Evolutionary conservation across 2,888 invertebrate species (phyloP).

Genomic region (Magallana nippona): DNA sequence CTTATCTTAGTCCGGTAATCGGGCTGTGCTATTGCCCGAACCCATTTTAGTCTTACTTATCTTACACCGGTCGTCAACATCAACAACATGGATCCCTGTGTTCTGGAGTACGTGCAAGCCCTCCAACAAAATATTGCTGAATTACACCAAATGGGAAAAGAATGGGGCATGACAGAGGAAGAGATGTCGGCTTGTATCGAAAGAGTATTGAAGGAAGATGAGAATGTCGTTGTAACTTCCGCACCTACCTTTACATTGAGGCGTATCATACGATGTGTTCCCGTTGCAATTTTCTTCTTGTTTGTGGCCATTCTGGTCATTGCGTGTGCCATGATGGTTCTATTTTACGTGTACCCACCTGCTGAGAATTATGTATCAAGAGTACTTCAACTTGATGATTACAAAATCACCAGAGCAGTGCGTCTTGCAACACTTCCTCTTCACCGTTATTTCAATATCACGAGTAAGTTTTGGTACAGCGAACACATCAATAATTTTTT

Average conservation of each 20-base stretch:
- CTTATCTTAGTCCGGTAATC: no score
- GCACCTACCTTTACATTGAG: constrained; percentile 43
- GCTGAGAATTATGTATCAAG: constrained; percentile 49
- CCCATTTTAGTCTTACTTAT: no score
- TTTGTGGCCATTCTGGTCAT: constrained; percentile 44
- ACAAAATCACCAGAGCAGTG: constrained; percentile 55
- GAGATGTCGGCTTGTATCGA: constrained; percentile 61
- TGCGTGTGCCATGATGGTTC: neutral
- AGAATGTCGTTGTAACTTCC: constrained; percentile 42
- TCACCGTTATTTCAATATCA: constrained; percentile 58
- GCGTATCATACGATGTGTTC: constrained; percentile 52
- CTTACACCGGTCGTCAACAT: no score
- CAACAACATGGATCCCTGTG: constrained; percentile 40
- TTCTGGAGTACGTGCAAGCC: constrained; percentile 56
- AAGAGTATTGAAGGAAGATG: constrained; percentile 53
- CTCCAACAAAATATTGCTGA: constrained; percentile 61
- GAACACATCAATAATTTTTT: neutral
- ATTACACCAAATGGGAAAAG: constrained; percentile 58
- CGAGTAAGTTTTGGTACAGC: constrained; percentile 52
- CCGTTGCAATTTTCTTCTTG: constrained; percentile 49
- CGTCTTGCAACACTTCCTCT: constrained; percentile 59
- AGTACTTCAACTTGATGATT: constrained; percentile 55
- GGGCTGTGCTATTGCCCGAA: no score
- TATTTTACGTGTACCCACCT: constrained; percentile 52
- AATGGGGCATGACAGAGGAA: constrained; percentile 64